phyloP scores from a whole-genome alignment of 2,797 vertebrate genomes.

The Sebastes minor region DNA sequence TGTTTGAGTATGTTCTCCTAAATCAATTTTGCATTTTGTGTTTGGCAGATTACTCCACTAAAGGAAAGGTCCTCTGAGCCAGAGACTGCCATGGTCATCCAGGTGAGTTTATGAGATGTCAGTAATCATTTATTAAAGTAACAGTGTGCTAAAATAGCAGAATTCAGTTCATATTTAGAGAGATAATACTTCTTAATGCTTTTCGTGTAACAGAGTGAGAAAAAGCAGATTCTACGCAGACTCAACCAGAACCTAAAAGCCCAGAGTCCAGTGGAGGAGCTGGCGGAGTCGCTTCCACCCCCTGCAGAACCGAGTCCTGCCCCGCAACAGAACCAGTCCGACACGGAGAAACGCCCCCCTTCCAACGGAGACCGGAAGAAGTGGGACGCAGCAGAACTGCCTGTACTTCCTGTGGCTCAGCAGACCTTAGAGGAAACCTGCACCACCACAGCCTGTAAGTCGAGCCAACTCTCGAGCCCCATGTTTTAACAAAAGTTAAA shows the following conservation, averaged over 20 bases:
- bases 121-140: background rate
- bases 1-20: background rate
- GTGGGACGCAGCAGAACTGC: conserved; percentile 86
- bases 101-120: conserved; percentile 63
- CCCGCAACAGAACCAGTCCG: conserved; percentile 20
- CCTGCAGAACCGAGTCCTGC: conserved; percentile 6
- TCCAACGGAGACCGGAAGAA: conserved; percentile 86
- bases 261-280: conserved; percentile 77
- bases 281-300: conserved; percentile 22
- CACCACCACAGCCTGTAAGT: conserved; percentile 56
- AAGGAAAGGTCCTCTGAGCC: conserved; percentile 80
- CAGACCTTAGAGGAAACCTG: conserved; percentile 83
- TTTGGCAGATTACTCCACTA: conserved; percentile 68
- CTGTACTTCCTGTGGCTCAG: conserved; percentile 84
- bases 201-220: conserved; percentile 84
- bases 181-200: background rate
- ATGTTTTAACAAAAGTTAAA: background rate
- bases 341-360: conserved; percentile 52
- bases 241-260: conserved; percentile 93
- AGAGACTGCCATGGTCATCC: conserved; percentile 65
- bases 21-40: background rate
- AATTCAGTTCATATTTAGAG: background rate
- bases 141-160: background rate
- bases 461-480: background rate
- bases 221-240: conserved; percentile 91